A percentile compares a stretch with the other conserved stretches of the same genome.
Conservation (phyloP, 2,113 vertebrate genomes). For the Peromyscus maniculatus region DNA sequence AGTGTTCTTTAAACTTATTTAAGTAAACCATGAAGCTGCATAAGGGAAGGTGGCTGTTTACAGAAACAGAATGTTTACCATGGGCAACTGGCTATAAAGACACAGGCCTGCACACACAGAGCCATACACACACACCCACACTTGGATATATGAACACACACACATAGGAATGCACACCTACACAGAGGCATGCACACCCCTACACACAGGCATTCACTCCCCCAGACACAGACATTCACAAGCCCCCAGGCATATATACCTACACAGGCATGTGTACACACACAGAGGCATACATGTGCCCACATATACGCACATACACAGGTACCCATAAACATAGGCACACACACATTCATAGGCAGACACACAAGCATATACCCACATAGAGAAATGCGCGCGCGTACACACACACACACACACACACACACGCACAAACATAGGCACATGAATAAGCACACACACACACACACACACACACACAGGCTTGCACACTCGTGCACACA, state of each 20-base stretch:
- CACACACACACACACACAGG: not conserved
- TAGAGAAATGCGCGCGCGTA: not conserved
- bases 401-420: not conserved
- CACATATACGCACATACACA: not conserved
- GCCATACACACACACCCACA: not conserved
- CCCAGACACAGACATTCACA: not conserved
- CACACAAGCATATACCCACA: not conserved
- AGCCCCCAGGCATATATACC: too few relatives aligned
- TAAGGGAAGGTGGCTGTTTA: slow-evolving; percentile 10
- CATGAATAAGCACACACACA: not conserved
- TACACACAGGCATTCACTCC: not conserved
- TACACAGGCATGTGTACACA: not conserved
- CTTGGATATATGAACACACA: not conserved
- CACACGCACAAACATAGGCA: not conserved
- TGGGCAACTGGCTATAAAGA: not conserved
- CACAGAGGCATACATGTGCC: not conserved
- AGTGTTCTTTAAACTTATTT: slow-evolving; percentile 54
- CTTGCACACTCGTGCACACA: not conserved
- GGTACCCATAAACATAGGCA: not conserved
- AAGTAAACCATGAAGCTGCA: slow-evolving; percentile 47
- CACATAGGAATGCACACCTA: not conserved
- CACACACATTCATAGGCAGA: not conserved
- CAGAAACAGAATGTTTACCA: not conserved
- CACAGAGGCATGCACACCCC: not conserved
- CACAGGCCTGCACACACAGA: not conserved